A percentile compares a stretch with the other conserved stretches of the same genome.
Evolutionary conservation across 2,888 invertebrate genomes (phyloP).

Genomic region (Sinohyriopsis cumingii): DNA sequence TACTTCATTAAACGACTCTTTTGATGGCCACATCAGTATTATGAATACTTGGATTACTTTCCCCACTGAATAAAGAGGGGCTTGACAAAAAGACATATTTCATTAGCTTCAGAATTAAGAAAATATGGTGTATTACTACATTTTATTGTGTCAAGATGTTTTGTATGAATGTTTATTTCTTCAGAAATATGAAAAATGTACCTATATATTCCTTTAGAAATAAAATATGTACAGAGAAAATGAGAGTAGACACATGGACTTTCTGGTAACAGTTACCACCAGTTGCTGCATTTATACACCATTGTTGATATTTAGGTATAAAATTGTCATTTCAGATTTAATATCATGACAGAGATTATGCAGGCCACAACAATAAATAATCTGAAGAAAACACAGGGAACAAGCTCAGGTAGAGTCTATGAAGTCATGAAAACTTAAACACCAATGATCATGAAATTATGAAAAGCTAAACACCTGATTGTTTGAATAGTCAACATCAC

Average conservation of each 20-base stretch:
- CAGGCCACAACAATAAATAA: slow-evolving; percentile 94
- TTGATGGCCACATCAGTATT: too few species aligned
- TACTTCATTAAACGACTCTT: background rate
- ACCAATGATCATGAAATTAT: too few species aligned
- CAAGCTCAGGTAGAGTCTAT: slow-evolving; percentile 7
- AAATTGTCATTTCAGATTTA: slow-evolving; percentile 76
- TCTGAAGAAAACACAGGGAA: slow-evolving; percentile 87
- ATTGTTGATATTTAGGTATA: background rate
- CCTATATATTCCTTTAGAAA: background rate
- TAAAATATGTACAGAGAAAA: background rate
- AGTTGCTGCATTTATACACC: background rate
- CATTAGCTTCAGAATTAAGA: too few species aligned
- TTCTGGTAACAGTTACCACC: too few species aligned
- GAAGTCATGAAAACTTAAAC: too few species aligned
- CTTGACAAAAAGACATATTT: too few species aligned
- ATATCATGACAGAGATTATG: slow-evolving; percentile 93
- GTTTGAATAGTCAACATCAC: too few species aligned
- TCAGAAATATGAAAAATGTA: background rate
- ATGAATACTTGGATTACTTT: too few species aligned
- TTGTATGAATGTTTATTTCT: background rate
- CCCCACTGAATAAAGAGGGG: too few species aligned
- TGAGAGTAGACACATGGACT: background rate
- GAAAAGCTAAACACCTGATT: too few species aligned
- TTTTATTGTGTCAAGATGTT: too few species aligned
- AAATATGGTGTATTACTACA: too few species aligned